Evolutionary conservation across 2,888 invertebrate genomes (phyloP).

Genomic region (Apamea epomidion): DNA sequence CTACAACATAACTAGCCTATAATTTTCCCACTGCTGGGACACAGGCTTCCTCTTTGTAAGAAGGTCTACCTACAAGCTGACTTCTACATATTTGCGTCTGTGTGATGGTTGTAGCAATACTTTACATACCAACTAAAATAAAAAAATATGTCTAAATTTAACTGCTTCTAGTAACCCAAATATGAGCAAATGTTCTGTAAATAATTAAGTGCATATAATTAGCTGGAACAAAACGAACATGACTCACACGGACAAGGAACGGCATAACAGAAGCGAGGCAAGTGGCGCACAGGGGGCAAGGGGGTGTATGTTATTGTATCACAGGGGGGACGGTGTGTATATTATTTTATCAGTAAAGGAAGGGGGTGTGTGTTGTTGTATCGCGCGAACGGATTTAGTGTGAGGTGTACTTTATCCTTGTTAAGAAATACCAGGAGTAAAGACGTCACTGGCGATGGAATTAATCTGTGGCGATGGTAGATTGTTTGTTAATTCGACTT

Average conservation of each 20-base stretch:
- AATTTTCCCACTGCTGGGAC: too few species aligned
- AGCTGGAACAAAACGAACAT: slow-evolving; percentile 4
- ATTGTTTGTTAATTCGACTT: neutral
- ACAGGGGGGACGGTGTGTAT: neutral
- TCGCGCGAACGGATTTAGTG: neutral
- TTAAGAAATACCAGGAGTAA: neutral
- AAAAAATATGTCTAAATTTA: too few species aligned
- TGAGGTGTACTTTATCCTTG: slow-evolving; percentile 12
- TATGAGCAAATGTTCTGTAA: neutral
- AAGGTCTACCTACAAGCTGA: too few species aligned
- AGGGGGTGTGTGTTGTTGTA: neutral
- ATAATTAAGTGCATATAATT: neutral
- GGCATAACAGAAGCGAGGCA: slow-evolving; percentile 5
- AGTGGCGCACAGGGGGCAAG: neutral
- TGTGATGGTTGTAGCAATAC: neutral
- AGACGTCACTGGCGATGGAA: slow-evolving; percentile 17
- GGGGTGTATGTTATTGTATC: slow-evolving; percentile 8
- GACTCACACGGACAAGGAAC: slow-evolving; percentile 20
- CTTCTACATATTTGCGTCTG: neutral
- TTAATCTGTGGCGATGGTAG: neutral
- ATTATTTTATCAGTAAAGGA: slow-evolving; percentile 7
- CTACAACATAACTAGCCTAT: too few species aligned
- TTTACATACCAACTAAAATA: neutral
- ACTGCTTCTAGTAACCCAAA: neutral
- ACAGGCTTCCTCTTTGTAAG: too few species aligned